phyloP scores from a whole-genome alignment of 1,140 invertebrate species.

The Helicoverpa zea region DNA sequence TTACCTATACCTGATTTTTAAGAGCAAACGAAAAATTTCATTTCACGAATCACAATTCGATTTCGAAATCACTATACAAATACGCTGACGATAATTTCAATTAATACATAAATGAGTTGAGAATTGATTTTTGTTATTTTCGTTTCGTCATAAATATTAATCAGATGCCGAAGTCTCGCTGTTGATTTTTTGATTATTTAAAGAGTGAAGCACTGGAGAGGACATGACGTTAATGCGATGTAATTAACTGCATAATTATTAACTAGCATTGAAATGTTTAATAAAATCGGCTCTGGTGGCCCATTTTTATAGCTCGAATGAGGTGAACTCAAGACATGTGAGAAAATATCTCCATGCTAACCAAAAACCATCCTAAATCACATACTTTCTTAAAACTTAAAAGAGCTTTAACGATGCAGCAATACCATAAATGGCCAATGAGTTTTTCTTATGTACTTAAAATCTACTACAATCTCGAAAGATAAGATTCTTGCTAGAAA shows the following conservation, averaged over 20 bases:
- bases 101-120: constrained; percentile 37
- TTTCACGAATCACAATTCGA: not conserved
- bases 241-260: not conserved
- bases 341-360: no score
- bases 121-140: constrained; percentile 24
- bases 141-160: constrained; percentile 14
- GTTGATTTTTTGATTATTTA: constrained; percentile 26
- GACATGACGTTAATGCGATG: not conserved
- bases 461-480: no score
- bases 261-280: not conserved
- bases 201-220: not conserved
- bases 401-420: no score
- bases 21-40: constrained; percentile 5
- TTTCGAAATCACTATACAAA: constrained; percentile 23
- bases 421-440: no score
- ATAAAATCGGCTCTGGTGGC: no score
- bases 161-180: not conserved
- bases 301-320: no score
- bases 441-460: no score
- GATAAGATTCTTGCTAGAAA: not conserved
- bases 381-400: no score
- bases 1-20: not conserved
- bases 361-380: no score
- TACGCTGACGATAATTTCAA: constrained; percentile 36
- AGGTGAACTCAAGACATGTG: no score